A percentile compares a stretch with the other conserved stretches of the same genome.
phyloP scores from a whole-genome alignment of 2,113 vertebrate genomes.

The Bothrops jararaca region DNA sequence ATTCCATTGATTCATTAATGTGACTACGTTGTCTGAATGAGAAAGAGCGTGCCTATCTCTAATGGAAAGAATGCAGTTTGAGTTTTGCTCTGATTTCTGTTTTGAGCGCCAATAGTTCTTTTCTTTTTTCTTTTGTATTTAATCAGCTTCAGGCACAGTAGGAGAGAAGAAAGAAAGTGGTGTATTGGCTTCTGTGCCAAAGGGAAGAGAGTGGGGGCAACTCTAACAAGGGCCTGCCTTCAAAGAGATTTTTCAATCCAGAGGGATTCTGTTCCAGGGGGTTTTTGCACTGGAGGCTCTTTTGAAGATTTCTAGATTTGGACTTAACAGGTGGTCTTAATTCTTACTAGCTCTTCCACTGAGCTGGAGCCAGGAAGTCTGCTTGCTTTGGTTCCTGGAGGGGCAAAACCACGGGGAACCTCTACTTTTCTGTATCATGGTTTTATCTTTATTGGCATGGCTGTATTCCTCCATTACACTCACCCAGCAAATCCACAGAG shows the following conservation, averaged over 20 bases:
- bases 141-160: constrained; percentile 55
- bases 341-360: constrained; percentile 50
- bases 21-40: constrained; percentile 5
- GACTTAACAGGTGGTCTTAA: constrained; percentile 73
- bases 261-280: constrained; percentile 62
- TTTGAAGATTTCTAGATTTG: constrained; percentile 77
- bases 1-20: constrained; percentile 32
- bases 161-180: constrained; percentile 28
- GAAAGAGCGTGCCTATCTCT: constrained; percentile 13
- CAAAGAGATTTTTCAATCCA: constrained; percentile 64
- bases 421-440: constrained; percentile 2
- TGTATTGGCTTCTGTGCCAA: constrained; percentile 44
- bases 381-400: constrained; percentile 57
- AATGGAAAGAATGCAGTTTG: neutral
- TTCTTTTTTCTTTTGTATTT: constrained; percentile 28
- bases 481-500: neutral
- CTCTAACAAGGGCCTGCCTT: constrained; percentile 59
- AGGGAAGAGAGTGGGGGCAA: constrained; percentile 5
- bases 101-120: constrained; percentile 52
- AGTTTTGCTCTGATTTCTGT: constrained; percentile 21
- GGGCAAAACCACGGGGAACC: constrained; percentile 49
- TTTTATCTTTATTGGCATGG: constrained; percentile 42
- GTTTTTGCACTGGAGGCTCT: constrained; percentile 63
- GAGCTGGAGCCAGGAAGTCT: constrained; percentile 53
- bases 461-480: neutral